Conservation (phyloP, 2,797 vertebrate genomes). For the Aratinga solstitialis region DNA sequence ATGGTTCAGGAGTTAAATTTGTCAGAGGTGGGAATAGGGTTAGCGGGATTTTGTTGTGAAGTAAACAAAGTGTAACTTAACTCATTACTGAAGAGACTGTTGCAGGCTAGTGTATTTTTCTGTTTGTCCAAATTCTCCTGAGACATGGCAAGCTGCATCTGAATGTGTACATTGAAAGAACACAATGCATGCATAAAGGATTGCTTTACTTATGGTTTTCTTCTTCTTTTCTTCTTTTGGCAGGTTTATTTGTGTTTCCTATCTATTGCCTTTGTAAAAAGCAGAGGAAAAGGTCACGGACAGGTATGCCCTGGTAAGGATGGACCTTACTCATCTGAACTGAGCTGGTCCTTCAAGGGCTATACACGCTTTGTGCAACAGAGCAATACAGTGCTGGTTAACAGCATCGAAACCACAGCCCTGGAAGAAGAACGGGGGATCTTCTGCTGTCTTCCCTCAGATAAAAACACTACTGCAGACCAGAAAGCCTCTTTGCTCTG, state of each 20-base stretch:
- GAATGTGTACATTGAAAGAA: rapidly evolving
- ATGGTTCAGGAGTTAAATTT: background rate
- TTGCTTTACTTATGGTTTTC: background rate
- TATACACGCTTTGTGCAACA: slow-evolving; percentile 17
- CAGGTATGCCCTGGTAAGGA: slow-evolving; percentile 81
- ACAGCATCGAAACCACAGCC: slow-evolving; percentile 27
- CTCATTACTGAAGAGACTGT: background rate
- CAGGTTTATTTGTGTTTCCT: slow-evolving; percentile 93
- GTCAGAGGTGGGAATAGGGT: background rate
- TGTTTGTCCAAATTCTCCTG: background rate
- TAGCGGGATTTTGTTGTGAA: background rate
- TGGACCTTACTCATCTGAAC: background rate
- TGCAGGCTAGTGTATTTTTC: background rate
- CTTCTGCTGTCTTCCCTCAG: slow-evolving; percentile 41
- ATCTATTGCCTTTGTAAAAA: slow-evolving; percentile 97
- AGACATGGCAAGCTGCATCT: background rate
- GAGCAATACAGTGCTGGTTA: slow-evolving; percentile 57
- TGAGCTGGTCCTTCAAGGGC: slow-evolving; percentile 60
- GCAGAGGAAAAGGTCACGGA: slow-evolving; percentile 89
- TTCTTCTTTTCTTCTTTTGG: background rate
- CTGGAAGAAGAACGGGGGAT: slow-evolving; percentile 32
- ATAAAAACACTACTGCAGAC: slow-evolving; percentile 66
- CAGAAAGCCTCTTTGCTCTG: slow-evolving; percentile 65
- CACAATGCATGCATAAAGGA: background rate
- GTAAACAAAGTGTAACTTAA: background rate